A percentile compares a stretch with the other conserved stretches of the same genome.
Evolutionary conservation across 2,113 vertebrate species (phyloP).

Genomic region (Tor tambroides): DNA sequence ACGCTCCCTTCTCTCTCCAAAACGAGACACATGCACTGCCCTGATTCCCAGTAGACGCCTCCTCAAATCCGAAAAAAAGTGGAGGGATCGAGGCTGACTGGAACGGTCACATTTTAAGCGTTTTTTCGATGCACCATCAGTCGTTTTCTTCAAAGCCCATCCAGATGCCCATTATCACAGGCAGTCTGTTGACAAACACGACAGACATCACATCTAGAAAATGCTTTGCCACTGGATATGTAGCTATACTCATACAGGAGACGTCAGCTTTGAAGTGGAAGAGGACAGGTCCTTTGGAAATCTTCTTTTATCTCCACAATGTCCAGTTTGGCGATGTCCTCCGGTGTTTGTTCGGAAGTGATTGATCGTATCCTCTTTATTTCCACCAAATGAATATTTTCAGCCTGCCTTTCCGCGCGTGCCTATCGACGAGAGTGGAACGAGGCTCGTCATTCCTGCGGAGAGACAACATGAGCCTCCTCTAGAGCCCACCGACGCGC

Average conservation of each 20-base stretch:
- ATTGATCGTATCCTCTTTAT: neutral
- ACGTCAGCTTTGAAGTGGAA: neutral
- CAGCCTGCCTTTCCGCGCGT: neutral
- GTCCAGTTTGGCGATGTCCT: neutral
- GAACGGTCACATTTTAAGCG: conserved; percentile 41
- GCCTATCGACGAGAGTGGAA: conserved; percentile 39
- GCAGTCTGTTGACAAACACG: neutral
- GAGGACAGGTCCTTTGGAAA: conserved; percentile 5
- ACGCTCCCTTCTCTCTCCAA: conserved; percentile 33
- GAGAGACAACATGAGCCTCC: conserved; percentile 36
- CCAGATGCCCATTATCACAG: neutral
- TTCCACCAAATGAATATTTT: neutral
- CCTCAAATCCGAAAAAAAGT: conserved; percentile 32
- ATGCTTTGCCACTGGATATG: neutral
- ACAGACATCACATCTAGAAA: conserved; percentile 2
- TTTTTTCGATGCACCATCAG: neutral
- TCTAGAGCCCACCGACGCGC: conserved; percentile 52
- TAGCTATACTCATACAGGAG: neutral
- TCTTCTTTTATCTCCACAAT: conserved; percentile 10
- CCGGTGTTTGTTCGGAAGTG: neutral
- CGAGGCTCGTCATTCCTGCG: conserved; percentile 44
- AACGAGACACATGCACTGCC: conserved; percentile 43
- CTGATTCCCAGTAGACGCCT: conserved; percentile 32
- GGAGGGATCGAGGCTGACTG: conserved; percentile 34
- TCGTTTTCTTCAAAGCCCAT: conserved; percentile 16